Evolutionary conservation across 2,797 vertebrate genomes (phyloP).

Genomic region (Xenopus petersii): DNA sequence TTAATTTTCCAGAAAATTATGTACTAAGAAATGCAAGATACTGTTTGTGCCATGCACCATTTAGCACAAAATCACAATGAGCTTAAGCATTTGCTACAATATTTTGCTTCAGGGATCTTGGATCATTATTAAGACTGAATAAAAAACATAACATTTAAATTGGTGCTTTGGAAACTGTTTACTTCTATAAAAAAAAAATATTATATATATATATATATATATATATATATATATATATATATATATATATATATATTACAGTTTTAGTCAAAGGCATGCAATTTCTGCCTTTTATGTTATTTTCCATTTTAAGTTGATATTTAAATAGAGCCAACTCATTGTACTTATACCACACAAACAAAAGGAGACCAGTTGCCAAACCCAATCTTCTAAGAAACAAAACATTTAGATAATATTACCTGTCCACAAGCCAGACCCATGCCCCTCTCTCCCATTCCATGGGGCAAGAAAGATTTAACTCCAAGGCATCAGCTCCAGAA

Average conservation of each 20-base stretch:
- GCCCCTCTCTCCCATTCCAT: conserved; percentile 86
- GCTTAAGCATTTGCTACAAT: conserved; percentile 52
- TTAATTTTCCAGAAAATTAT: conserved; percentile 48
- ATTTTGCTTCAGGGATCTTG: conserved; percentile 56
- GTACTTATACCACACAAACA: too few species aligned
- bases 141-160: conserved; percentile 51
- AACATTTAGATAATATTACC: conserved; percentile 59
- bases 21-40: conserved; percentile 53
- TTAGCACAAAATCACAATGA: conserved; percentile 60
- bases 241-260: too few species aligned
- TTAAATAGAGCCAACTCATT: too few species aligned
- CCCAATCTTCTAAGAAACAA: too few species aligned
- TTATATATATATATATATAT: too few species aligned
- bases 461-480: conserved; percentile 88
- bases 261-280: conserved; percentile 44
- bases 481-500: conserved; percentile 80
- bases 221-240: too few species aligned
- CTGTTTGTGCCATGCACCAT: conserved; percentile 48
- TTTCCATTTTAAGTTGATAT: too few species aligned
- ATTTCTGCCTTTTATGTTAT: conserved; percentile 11
- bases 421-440: conserved; percentile 92
- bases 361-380: too few species aligned
- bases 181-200: conserved; percentile 18
- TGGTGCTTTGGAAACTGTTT: conserved; percentile 54
- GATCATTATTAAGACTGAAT: conserved; percentile 59